Percentiles rank a stretch among this genome's conserved stretches.
phyloP scores from a whole-genome alignment of 2,113 vertebrate genomes.

The Oreochromis aureus region DNA sequence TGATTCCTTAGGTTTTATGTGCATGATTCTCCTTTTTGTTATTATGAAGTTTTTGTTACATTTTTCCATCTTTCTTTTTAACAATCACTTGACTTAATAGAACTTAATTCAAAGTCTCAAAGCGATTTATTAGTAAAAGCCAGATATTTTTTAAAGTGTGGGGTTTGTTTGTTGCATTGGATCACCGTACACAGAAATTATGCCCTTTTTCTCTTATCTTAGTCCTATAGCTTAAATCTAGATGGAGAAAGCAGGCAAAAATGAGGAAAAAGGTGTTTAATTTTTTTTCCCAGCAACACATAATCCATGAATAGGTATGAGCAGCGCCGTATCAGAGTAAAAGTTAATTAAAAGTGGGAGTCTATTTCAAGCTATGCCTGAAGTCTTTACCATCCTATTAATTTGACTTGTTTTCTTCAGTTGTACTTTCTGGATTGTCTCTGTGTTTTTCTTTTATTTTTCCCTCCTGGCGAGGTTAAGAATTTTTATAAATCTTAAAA shows the following conservation, averaged over 20 bases:
- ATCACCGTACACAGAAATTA: background rate
- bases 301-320: conserved; percentile 55
- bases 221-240: background rate
- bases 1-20: background rate
- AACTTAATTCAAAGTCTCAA: background rate
- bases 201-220: background rate
- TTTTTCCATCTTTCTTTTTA: background rate
- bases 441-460: conserved; percentile 1
- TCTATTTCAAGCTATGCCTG: conserved; percentile 61
- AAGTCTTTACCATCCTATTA: conserved; percentile 56
- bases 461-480: conserved; percentile 22
- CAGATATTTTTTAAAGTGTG: background rate
- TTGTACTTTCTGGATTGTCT: conserved; percentile 24
- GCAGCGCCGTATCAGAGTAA: conserved; percentile 2
- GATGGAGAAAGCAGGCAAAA: background rate
- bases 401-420: conserved; percentile 62
- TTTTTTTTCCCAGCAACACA: conserved; percentile 28
- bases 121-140: background rate
- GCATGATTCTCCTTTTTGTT: background rate
- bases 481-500: conserved; percentile 31
- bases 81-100: background rate
- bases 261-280: background rate
- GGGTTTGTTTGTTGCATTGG: background rate
- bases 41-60: background rate
- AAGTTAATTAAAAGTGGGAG: conserved; percentile 54